Percentiles rank a stretch among this genome's conserved stretches.
Conservation (phyloP, 2,113 vertebrate genomes). For the Noturus placidus region DNA sequence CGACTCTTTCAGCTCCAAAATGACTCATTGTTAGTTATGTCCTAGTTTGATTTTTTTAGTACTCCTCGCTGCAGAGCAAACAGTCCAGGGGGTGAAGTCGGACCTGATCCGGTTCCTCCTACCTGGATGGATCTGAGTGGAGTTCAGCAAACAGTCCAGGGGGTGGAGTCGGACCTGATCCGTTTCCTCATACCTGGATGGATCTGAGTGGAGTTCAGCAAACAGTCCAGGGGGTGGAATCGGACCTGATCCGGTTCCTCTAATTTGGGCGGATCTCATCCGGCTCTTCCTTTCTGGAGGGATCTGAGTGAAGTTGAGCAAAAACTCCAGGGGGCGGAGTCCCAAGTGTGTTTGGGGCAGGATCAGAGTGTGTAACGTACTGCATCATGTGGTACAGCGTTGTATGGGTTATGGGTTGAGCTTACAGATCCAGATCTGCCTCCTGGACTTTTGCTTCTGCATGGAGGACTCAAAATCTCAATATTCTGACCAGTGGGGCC, state of each 20-base stretch:
- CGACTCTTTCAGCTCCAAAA: neutral
- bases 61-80: neutral
- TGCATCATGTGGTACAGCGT: neutral
- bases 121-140: neutral
- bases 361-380: neutral
- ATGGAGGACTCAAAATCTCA: too few relatives aligned
- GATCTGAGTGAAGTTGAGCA: neutral
- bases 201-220: neutral
- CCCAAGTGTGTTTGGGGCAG: neutral
- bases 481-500: neutral
- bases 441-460: neutral
- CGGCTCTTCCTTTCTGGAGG: neutral
- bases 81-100: neutral
- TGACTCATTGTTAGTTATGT: neutral
- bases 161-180: neutral
- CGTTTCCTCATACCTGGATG: too few relatives aligned
- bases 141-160: neutral
- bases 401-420: neutral
- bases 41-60: neutral
- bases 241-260: neutral
- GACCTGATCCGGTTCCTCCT: neutral
- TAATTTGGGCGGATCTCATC: neutral
- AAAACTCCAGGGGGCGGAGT: neutral
- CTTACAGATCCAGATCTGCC: neutral
- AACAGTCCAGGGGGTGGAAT: neutral